phyloP scores from a whole-genome alignment of 2,888 invertebrate species.

The Lathronympha strigana region DNA sequence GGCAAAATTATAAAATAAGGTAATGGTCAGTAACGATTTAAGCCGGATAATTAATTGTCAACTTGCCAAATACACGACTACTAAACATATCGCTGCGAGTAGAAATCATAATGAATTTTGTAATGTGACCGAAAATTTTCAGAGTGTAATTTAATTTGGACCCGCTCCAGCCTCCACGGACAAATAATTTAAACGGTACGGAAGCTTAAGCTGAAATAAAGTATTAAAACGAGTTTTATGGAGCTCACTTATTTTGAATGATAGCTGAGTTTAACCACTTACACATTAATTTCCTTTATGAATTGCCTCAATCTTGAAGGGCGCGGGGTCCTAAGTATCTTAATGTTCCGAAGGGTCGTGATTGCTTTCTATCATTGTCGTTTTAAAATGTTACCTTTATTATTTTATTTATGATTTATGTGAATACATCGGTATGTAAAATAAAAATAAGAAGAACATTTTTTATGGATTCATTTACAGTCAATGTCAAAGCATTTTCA shows the following conservation, averaged over 20 bases:
- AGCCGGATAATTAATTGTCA: slow-evolving; percentile 50
- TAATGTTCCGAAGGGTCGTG: slow-evolving; percentile 31
- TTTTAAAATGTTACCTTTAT: slow-evolving; percentile 20
- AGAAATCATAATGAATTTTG: slow-evolving; percentile 71
- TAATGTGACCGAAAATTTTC: slow-evolving; percentile 71
- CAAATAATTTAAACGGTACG: slow-evolving; percentile 79
- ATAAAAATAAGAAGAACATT: too few species aligned
- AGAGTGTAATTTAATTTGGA: slow-evolving; percentile 81
- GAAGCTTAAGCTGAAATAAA: slow-evolving; percentile 81
- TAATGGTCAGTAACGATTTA: slow-evolving; percentile 41
- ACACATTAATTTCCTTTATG: slow-evolving; percentile 69
- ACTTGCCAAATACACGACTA: slow-evolving; percentile 57
- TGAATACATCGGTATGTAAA: not conserved
- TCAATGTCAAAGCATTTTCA: too few species aligned
- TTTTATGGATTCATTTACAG: too few species aligned
- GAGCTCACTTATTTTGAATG: slow-evolving; percentile 73
- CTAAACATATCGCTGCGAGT: slow-evolving; percentile 57
- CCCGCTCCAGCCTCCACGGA: slow-evolving; percentile 74
- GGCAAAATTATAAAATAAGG: slow-evolving; percentile 50
- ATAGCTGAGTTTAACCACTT: slow-evolving; percentile 71
- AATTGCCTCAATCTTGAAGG: slow-evolving; percentile 57
- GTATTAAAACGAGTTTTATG: slow-evolving; percentile 79
- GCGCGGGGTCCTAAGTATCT: slow-evolving; percentile 28
- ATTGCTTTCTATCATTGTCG: slow-evolving; percentile 32
- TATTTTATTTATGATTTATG: not conserved